Percentiles rank a stretch among this genome's conserved stretches.
Conservation (phyloP, 2,888 invertebrate species). For the Cheilosia variabilis region DNA sequence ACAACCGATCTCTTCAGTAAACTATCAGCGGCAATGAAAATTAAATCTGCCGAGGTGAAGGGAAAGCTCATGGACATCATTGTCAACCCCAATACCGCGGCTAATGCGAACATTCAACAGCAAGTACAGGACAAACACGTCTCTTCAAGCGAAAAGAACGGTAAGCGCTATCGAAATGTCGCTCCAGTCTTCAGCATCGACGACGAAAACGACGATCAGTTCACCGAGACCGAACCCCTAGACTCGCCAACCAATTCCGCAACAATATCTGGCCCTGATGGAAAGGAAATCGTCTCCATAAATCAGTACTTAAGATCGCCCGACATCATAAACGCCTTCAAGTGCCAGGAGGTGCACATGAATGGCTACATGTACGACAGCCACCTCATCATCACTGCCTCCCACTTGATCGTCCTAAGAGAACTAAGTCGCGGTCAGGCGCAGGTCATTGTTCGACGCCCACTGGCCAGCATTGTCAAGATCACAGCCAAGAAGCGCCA, state of each 20-base stretch:
- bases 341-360: slow-evolving; percentile 95
- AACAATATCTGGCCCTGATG: slow-evolving; percentile 86
- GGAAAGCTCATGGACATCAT: slow-evolving; percentile 97
- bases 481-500: slow-evolving; percentile 98
- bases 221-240: slow-evolving; percentile 69
- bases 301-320: slow-evolving; percentile 92
- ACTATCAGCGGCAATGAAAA: slow-evolving; percentile 93
- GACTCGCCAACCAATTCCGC: slow-evolving; percentile 82
- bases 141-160: slow-evolving; percentile 91
- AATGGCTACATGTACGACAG: slow-evolving; percentile 95
- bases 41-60: slow-evolving; percentile 95
- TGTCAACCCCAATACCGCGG: slow-evolving; percentile 89
- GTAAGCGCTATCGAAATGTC: slow-evolving; percentile 94
- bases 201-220: slow-evolving; percentile 89
- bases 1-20: slow-evolving; percentile 90
- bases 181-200: slow-evolving; percentile 97
- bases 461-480: slow-evolving; percentile 96
- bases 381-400: slow-evolving; percentile 92
- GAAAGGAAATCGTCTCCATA: slow-evolving; percentile 91
- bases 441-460: slow-evolving; percentile 93
- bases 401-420: slow-evolving; percentile 93
- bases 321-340: slow-evolving; percentile 93
- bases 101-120: slow-evolving; percentile 36
- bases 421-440: slow-evolving; percentile 90
- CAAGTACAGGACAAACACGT: slow-evolving; percentile 89